Evolutionary conservation across 2,113 vertebrate species (phyloP).

Genomic region (Barbus barbus): DNA sequence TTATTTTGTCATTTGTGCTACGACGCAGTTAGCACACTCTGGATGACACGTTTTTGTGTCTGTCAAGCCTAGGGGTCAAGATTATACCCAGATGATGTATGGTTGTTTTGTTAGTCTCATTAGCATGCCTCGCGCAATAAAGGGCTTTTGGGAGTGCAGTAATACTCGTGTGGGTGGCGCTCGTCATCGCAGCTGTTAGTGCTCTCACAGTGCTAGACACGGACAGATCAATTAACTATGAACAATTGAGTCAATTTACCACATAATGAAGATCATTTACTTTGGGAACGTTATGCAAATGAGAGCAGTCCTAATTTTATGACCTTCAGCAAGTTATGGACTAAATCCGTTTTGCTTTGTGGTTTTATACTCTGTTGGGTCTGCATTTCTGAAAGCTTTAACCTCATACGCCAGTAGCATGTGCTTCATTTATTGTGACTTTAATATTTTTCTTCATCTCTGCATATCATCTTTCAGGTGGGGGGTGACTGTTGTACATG

Average conservation of each 20-base stretch:
- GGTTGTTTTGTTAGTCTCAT: not conserved
- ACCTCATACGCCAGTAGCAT: not conserved
- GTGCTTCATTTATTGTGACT: conserved; percentile 16
- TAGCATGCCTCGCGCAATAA: not conserved
- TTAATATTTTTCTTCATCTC: conserved; percentile 9
- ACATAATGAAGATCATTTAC: conserved; percentile 44
- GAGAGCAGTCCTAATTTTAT: conserved; percentile 22
- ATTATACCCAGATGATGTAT: not conserved
- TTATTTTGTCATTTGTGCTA: not conserved
- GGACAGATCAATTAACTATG: conserved; percentile 45
- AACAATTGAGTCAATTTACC: conserved; percentile 41
- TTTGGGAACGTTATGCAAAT: conserved; percentile 23
- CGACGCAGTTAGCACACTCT: not conserved
- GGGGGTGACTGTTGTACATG: not conserved
- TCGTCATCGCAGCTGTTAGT: conserved; percentile 30
- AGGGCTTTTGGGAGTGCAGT: not conserved
- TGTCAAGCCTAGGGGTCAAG: not conserved
- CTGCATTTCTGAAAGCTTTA: conserved; percentile 9
- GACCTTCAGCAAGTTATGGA: conserved; percentile 8
- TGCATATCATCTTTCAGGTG: conserved; percentile 21
- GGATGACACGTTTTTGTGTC: not conserved
- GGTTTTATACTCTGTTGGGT: not conserved
- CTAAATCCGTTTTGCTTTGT: not conserved
- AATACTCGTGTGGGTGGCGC: not conserved
- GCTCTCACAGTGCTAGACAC: not conserved